Conservation (phyloP, 2,113 vertebrate species). For the Planiliza haematocheilus region DNA sequence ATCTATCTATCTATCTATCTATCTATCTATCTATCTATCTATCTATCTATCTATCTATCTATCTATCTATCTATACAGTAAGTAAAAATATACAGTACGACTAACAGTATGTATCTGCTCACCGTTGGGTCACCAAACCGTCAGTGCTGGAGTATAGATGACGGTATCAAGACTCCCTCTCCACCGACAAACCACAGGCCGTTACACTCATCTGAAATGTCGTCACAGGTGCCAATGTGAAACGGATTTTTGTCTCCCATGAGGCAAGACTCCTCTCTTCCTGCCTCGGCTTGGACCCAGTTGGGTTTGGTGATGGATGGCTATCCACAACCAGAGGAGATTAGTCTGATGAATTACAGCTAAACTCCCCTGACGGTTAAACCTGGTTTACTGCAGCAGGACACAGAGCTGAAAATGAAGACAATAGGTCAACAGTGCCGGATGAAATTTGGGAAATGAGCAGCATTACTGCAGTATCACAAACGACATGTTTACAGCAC, state of each 20-base stretch:
- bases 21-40: too few species aligned
- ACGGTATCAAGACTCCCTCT: constrained; percentile 19
- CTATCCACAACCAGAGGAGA: constrained; percentile 52
- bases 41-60: too few species aligned
- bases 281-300: constrained; percentile 24
- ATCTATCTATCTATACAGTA: too few species aligned
- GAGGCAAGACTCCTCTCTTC: constrained; percentile 23
- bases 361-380: constrained; percentile 50
- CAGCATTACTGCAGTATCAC: constrained; percentile 13
- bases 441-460: constrained; percentile 59
- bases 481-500: constrained; percentile 21
- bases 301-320: constrained; percentile 63
- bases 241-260: constrained; percentile 36
- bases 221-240: constrained; percentile 45
- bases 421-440: constrained; percentile 37
- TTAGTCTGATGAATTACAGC: constrained; percentile 55
- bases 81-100: not conserved
- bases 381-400: constrained; percentile 64
- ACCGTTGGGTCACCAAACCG: not conserved
- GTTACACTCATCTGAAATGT: constrained; percentile 38
- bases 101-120: not conserved
- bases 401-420: constrained; percentile 55
- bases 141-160: constrained; percentile 1
- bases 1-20: too few species aligned
- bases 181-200: constrained; percentile 28